Evolutionary conservation across 2,797 vertebrate genomes (phyloP).

Genomic region (Poeciliopsis infans): DNA sequence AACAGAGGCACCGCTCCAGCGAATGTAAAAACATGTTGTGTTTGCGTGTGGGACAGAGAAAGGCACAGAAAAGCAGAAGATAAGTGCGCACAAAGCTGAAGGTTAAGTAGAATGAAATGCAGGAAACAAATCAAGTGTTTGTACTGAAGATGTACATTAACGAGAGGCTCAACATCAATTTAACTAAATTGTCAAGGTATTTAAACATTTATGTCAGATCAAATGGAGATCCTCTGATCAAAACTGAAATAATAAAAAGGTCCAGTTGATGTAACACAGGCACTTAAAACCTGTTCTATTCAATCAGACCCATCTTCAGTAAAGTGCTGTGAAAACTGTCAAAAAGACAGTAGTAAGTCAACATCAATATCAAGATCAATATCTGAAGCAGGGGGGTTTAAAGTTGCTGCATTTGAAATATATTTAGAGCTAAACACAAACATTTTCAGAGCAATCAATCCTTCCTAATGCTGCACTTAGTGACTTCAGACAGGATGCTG

Average conservation of each 20-base stretch:
- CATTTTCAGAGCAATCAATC: not conserved
- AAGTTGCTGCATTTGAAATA: not conserved
- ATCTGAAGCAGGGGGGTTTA: not conserved
- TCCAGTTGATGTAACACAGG: not conserved
- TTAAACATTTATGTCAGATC: not conserved
- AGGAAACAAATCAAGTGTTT: not conserved
- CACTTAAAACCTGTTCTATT: not conserved
- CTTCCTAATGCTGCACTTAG: not conserved
- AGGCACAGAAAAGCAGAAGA: not conserved
- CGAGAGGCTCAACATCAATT: not conserved
- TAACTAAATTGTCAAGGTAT: not conserved
- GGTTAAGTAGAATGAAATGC: not conserved
- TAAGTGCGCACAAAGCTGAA: not conserved
- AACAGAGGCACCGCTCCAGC: slow-evolving; percentile 15
- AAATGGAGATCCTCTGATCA: not conserved
- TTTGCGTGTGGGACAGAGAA: slow-evolving; percentile 1
- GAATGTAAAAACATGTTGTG: slow-evolving; percentile 32
- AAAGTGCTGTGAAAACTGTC: not conserved
- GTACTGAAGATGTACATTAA: not conserved
- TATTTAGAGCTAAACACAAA: not conserved
- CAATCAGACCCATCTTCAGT: not conserved
- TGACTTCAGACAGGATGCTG: not conserved
- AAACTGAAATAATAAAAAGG: not conserved
- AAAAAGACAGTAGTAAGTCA: not conserved
- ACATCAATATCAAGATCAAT: not conserved